These are phyloP conservation scores for Listrodromus nycthemerus DNA, from an alignment of 2,888 invertebrate genomes.

Conservation along the genomic window DNA sequence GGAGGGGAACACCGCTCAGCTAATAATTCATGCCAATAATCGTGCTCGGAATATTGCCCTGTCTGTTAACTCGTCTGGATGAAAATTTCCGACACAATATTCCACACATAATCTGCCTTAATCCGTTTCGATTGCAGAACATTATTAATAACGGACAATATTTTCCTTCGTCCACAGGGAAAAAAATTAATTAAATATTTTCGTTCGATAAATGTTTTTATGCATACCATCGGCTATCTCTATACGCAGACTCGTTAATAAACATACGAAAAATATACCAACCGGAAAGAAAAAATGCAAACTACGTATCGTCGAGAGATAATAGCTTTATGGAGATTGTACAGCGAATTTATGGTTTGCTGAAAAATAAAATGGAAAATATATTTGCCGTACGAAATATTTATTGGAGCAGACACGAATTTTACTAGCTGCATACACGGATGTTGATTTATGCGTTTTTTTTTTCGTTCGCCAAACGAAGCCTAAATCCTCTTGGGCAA, in stretches of 20 bases:
- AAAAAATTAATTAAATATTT: not conserved
- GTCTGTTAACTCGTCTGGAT: constrained; percentile 16
- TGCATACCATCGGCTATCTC: not conserved
- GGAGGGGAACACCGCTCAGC: not conserved
- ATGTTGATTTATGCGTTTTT: too few species aligned
- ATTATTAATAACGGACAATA: constrained; percentile 1
- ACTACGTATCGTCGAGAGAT: not conserved
- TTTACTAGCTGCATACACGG: not conserved
- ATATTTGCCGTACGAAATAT: not conserved
- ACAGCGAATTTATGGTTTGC: not conserved
- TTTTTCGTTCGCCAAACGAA: constrained; percentile 1
- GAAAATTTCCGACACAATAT: constrained; percentile 37
- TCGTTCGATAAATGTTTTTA: not conserved
- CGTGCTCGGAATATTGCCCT: constrained; percentile 29
- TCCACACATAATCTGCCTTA: constrained; percentile 13
- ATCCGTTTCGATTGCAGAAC: not conserved
- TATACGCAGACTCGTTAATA: not conserved
- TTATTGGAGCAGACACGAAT: not conserved
- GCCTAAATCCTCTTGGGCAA: not conserved
- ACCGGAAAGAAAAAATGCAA: not conserved
- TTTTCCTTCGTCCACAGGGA: not conserved
- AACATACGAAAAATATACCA: not conserved
- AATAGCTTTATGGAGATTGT: not conserved
- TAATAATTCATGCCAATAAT: constrained; percentile 53
- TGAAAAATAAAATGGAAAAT: not conserved